Conservation (phyloP, 2,888 invertebrate species). For the Lissocephala sabroskyi region DNA sequence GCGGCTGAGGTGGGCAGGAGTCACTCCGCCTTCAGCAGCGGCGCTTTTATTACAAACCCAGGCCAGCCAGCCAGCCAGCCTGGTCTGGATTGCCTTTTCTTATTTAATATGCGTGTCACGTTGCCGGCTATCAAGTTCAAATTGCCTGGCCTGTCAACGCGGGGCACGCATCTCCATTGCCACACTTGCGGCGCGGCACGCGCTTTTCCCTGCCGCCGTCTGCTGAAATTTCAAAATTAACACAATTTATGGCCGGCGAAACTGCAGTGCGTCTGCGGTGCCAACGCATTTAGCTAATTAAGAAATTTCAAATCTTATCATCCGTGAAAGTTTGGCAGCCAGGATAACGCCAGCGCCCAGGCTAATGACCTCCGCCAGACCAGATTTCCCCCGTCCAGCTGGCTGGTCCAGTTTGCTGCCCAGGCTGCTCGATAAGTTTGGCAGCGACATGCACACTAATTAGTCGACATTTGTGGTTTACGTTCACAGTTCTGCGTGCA, state of each 20-base stretch:
- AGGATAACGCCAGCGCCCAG: slow-evolving; percentile 7
- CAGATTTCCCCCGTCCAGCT: not conserved
- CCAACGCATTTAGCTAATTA: slow-evolving; percentile 38
- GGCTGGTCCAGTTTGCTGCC: not conserved
- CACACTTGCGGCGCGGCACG: slow-evolving; percentile 35
- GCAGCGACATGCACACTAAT: slow-evolving; percentile 62
- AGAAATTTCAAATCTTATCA: slow-evolving; percentile 58
- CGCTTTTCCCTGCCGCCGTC: slow-evolving; percentile 2
- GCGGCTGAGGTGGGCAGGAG: no score
- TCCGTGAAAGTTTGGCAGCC: slow-evolving; percentile 15
- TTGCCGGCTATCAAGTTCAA: slow-evolving; percentile 66
- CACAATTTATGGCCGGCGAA: slow-evolving; percentile 24
- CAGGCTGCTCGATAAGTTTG: slow-evolving; percentile 36
- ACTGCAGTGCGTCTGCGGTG: slow-evolving; percentile 36
- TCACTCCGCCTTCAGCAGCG: no score
- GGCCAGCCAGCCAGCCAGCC: slow-evolving; percentile 24
- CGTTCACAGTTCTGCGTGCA: slow-evolving; percentile 21
- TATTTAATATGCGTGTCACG: slow-evolving; percentile 67
- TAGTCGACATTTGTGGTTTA: slow-evolving; percentile 49
- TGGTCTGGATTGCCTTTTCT: slow-evolving; percentile 5
- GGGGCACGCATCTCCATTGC: slow-evolving; percentile 27
- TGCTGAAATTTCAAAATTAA: slow-evolving; percentile 58
- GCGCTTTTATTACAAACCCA: slow-evolving; percentile 41
- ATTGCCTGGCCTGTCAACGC: slow-evolving; percentile 67
- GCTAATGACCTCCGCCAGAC: slow-evolving; percentile 36